phyloP scores from a whole-genome alignment of 2,888 invertebrate genomes.

The Acronicta alni region DNA sequence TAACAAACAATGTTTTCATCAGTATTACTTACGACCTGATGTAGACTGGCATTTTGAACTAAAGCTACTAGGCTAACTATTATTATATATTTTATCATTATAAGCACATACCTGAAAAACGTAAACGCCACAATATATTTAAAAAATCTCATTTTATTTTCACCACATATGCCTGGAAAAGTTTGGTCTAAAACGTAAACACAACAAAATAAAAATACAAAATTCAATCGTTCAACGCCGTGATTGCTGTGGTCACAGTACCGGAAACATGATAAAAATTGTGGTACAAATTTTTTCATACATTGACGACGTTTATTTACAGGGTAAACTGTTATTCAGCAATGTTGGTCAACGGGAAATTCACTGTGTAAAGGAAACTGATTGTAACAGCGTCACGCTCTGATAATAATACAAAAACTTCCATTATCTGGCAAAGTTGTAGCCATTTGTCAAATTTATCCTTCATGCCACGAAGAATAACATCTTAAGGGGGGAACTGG shows the following conservation, averaged over 20 bases:
- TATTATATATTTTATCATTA: too few relatives aligned
- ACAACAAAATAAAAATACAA: constrained; percentile 6
- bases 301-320: constrained; percentile 28
- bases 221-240: constrained; percentile 17
- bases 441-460: constrained; percentile 48
- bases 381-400: constrained; percentile 39
- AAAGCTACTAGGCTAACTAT: too few relatives aligned
- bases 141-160: too few relatives aligned
- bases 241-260: constrained; percentile 14
- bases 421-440: constrained; percentile 33
- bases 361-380: constrained; percentile 35
- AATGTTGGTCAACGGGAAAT: constrained; percentile 35
- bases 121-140: too few relatives aligned
- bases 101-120: too few relatives aligned
- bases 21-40: too few relatives aligned
- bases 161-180: too few relatives aligned
- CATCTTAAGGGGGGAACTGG: constrained; percentile 14
- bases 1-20: too few relatives aligned
- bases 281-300: constrained; percentile 26
- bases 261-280: constrained; percentile 39
- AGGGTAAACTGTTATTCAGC: constrained; percentile 23
- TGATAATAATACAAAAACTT: constrained; percentile 45
- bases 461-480: constrained; percentile 27
- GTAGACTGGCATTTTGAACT: too few relatives aligned
- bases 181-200: too few relatives aligned